A percentile compares a stretch with the other conserved stretches of the same genome.
Conservation (phyloP, 2,797 vertebrate species). For the Cyclura pinguis region DNA sequence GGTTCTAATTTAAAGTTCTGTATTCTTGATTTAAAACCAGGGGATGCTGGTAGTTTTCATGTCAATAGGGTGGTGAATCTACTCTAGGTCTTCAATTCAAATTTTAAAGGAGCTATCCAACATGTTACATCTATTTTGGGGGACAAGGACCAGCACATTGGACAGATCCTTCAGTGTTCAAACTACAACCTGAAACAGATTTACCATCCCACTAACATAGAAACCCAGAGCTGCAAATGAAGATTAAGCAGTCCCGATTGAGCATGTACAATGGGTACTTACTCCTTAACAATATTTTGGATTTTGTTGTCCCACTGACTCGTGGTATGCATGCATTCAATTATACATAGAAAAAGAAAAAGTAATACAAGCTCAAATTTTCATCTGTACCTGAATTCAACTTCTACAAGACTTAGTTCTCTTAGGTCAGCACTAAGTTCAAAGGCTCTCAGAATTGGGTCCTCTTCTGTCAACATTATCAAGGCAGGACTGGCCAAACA, state of each 20-base stretch:
- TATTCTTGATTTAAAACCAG: not conserved
- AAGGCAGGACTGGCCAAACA: conserved; percentile 96
- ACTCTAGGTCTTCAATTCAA: no score
- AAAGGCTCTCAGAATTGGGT: conserved; percentile 96
- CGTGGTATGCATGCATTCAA: not conserved
- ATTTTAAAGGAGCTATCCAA: no score
- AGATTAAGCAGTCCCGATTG: not conserved
- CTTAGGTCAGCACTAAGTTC: conserved; percentile 96
- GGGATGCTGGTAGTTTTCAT: no score
- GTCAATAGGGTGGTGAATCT: no score
- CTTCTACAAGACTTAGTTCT: conserved; percentile 97
- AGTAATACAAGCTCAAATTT: conserved; percentile 26
- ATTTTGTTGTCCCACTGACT: not conserved
- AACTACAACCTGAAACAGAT: no score
- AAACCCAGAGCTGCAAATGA: no score
- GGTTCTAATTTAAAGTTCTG: not conserved
- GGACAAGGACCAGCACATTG: no score
- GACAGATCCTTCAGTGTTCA: no score
- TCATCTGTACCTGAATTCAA: conserved; percentile 93
- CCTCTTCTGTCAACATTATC: conserved; percentile 98
- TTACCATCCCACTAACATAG: no score
- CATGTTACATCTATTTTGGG: no score
- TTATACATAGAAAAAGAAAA: conserved; percentile 15
- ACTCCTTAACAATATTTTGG: not conserved
- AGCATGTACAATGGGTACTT: not conserved